A percentile compares a stretch with the other conserved stretches of the same genome.
Evolutionary conservation across 2,888 invertebrate genomes (phyloP).

Genomic region (Pocota personata): DNA sequence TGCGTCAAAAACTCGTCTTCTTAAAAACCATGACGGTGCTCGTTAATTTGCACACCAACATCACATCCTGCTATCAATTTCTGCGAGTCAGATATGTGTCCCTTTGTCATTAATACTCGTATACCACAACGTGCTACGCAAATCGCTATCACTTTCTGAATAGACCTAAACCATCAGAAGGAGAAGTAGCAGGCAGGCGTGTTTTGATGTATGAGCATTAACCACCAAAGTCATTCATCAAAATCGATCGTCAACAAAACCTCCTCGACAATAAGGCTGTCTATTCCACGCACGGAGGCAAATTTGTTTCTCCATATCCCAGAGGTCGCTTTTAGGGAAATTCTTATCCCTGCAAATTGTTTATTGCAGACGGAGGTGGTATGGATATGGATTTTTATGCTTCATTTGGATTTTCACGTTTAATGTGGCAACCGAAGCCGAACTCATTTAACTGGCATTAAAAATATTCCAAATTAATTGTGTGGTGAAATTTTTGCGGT

Average conservation of each 20-base stretch:
- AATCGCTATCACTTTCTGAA: neutral
- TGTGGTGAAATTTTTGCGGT: neutral
- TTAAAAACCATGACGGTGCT: neutral
- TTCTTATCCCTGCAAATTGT: neutral
- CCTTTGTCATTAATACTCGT: neutral
- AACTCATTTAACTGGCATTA: slow-evolving; percentile 21
- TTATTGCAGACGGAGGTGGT: neutral
- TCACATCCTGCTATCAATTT: slow-evolving; percentile 4
- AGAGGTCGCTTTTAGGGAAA: neutral
- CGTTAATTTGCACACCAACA: neutral
- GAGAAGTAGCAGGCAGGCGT: too few relatives aligned
- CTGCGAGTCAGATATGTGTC: neutral
- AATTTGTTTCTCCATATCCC: neutral
- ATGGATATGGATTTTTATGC: neutral
- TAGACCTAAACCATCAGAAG: neutral
- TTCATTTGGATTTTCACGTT: neutral
- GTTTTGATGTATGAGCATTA: slow-evolving; percentile 1
- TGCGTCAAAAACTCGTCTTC: slow-evolving; percentile 6
- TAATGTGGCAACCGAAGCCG: neutral
- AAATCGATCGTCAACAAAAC: slow-evolving; percentile 16
- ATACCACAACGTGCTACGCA: neutral
- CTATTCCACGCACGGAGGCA: neutral
- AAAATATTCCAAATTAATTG: slow-evolving; percentile 30
- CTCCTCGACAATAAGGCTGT: neutral
- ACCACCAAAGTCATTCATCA: slow-evolving; percentile 10